Evolutionary conservation across 2,797 vertebrate species (phyloP), one percentile per base, ranked within the genome.

Genomic region (Antrozous pallidus): DNA sequence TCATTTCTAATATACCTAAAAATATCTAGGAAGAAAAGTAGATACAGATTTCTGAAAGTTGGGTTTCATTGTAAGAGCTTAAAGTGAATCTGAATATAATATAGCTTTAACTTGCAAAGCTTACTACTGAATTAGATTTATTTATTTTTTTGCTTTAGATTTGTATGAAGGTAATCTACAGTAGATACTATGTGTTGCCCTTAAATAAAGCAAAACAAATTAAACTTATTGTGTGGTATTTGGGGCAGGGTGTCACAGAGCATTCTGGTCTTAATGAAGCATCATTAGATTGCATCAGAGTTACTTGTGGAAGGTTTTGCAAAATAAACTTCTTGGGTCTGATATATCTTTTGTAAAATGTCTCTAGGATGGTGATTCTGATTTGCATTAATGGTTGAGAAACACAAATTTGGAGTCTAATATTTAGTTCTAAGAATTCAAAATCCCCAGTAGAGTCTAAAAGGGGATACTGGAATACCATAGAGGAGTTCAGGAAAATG

Each of bases 61-160:
- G 40, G 18, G 78, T 90, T 97, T 93, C 7, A 94, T 75, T 73
- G 95, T 89, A 91, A 93, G 83, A 91, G 58, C 54, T 87, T 94
- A 90, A 94, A 91, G 31, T 38, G 22, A 92, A 88, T 91, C 8
- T 40, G 42, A 96, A 84, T 94, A 71, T 73, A 92, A 79, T 58
- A 90, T 9, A 93, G 14, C 11, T 78, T 80, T 82, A 91, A 6
- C 18, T 71, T 91, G 82, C 2, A 47, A 54, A 92, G 11, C 38
- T 94, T 93, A 89, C 36, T 51, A 84, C 6, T 81, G 33, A 95
- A 73, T 82, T 82, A 61, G 26, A 61, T 61, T 47, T 40, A 31
- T 36, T 38, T 36, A 67, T 67, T 77, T 89, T 69, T 49, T 54
- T 54, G 20, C 26, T n/a, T 93, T 93, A 58, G 58, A 51, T 85